A percentile compares a stretch with the other conserved stretches of the same genome.
Conservation (phyloP, 2,797 vertebrate species). For the Helicolenus hilgendorfi region DNA sequence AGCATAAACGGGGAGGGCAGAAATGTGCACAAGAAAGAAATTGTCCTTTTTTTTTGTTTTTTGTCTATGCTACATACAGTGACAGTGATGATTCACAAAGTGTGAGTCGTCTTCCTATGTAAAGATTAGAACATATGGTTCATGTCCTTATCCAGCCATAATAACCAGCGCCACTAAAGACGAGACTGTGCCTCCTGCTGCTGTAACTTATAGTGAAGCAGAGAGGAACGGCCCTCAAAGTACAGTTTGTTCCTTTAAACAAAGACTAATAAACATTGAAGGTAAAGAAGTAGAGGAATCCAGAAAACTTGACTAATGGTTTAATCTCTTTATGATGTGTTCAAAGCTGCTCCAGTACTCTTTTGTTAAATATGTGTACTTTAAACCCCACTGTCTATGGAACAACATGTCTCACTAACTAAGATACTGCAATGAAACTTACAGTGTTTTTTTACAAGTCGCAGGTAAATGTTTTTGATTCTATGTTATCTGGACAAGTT, state of each 20-base stretch:
- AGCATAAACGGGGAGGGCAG: constrained; percentile 68
- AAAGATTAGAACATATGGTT: constrained; percentile 59
- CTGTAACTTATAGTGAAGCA: neutral
- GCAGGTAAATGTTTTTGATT: neutral
- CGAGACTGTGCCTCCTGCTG: constrained; percentile 19
- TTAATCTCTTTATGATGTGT: neutral
- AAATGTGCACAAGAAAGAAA: constrained; percentile 59
- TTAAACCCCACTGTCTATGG: neutral
- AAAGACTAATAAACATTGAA: neutral
- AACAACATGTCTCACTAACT: too few relatives aligned
- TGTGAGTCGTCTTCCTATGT: neutral
- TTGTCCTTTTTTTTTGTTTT: constrained; percentile 11
- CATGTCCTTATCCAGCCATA: constrained; percentile 56
- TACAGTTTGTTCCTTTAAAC: neutral
- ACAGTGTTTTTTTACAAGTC: neutral
- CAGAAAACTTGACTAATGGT: neutral
- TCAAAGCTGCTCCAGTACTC: neutral
- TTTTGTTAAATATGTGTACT: neutral
- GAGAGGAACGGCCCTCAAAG: neutral
- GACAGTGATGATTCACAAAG: constrained; percentile 12
- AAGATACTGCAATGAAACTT: neutral
- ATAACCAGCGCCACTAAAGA: constrained; percentile 3
- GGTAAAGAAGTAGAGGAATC: neutral
- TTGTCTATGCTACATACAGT: neutral
- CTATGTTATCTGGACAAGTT: neutral